Conservation (phyloP, 2,113 vertebrate genomes). For the Zosterops hypoxanthus region DNA sequence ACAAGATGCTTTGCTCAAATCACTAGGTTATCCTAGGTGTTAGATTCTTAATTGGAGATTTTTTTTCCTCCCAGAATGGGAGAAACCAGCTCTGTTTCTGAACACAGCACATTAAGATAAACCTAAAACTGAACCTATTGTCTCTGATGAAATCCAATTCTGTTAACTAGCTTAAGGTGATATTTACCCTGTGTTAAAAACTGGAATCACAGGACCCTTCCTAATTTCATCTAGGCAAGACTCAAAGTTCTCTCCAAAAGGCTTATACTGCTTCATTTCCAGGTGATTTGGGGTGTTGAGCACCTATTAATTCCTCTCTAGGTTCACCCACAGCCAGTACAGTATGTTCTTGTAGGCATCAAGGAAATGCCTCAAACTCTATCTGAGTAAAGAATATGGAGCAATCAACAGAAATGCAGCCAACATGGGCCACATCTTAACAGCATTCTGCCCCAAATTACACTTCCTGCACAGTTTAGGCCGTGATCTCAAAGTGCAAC, state of each 20-base stretch:
- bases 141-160: not conserved
- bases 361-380: not conserved
- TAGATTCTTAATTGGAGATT: constrained; percentile 33
- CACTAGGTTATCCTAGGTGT: constrained; percentile 9
- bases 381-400: not conserved
- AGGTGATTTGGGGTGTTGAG: not conserved
- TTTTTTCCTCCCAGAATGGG: not conserved
- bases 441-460: not conserved
- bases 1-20: constrained; percentile 21
- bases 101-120: not conserved
- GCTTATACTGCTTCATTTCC: not conserved
- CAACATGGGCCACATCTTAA: not conserved
- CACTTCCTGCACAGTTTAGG: not conserved
- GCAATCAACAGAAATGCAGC: not conserved
- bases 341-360: not conserved
- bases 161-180: not conserved
- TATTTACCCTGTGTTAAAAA: not conserved
- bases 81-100: not conserved
- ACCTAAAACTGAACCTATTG: not conserved
- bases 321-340: not conserved
- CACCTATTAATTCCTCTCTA: not conserved
- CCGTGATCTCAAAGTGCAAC: not conserved
- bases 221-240: not conserved
- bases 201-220: not conserved
- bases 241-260: not conserved